Evolutionary conservation across 2,888 invertebrate species (phyloP).

Genomic region (Eupithecia exiguata): DNA sequence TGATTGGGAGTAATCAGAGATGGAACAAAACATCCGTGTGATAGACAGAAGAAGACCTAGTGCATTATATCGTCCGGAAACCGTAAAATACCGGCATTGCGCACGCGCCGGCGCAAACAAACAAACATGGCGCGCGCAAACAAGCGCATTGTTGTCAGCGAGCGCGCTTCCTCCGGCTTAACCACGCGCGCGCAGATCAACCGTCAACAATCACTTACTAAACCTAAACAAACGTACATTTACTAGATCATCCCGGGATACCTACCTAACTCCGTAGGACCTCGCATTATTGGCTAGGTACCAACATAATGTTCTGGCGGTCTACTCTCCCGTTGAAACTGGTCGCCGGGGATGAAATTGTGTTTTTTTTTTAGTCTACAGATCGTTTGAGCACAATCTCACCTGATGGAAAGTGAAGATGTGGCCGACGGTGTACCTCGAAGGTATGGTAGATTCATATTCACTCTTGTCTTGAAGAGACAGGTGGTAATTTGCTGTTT

Average conservation of each 20-base stretch:
- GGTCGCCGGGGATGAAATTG: neutral
- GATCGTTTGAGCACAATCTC: no score
- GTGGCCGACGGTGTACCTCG: no score
- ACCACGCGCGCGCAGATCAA: slow-evolving; percentile 44
- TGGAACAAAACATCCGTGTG: slow-evolving; percentile 9
- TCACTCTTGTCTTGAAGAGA: no score
- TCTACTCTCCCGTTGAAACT: neutral
- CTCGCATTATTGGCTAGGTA: neutral
- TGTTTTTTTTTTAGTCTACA: no score
- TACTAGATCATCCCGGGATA: slow-evolving; percentile 23
- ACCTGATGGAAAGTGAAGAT: no score
- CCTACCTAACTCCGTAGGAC: neutral
- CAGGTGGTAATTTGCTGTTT: no score
- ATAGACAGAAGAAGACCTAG: slow-evolving; percentile 28
- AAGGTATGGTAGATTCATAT: no score
- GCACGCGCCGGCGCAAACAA: slow-evolving; percentile 60
- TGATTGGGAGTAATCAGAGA: neutral
- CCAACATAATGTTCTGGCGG: neutral
- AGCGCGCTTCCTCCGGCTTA: slow-evolving; percentile 57
- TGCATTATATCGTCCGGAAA: slow-evolving; percentile 54
- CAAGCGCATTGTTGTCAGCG: slow-evolving; percentile 57
- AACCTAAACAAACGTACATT: slow-evolving; percentile 28
- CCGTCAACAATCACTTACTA: slow-evolving; percentile 37
- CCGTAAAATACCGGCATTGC: slow-evolving; percentile 62
- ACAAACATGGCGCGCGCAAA: slow-evolving; percentile 52